Percentiles rank a stretch among this genome's conserved stretches.
Conservation (phyloP, 2,113 vertebrate genomes). For the Catharus minimus region DNA sequence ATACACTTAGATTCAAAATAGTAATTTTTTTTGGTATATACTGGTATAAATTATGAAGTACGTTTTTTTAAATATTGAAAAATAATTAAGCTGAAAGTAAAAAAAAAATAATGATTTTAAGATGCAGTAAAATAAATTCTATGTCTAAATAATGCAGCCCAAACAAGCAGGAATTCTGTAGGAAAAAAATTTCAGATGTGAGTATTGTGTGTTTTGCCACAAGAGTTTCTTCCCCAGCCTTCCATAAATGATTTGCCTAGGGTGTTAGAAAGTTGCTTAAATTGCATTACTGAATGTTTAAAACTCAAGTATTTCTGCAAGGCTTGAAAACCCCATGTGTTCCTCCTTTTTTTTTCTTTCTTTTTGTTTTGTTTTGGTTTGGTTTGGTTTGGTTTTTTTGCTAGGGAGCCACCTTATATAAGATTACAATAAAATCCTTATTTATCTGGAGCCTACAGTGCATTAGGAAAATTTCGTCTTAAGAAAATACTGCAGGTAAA, state of each 20-base stretch:
- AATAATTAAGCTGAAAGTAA: background rate
- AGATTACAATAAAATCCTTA: background rate
- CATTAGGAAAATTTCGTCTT: background rate
- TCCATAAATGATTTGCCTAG: constrained; percentile 1
- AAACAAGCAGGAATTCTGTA: background rate
- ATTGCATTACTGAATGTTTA: background rate
- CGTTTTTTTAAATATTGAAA: background rate
- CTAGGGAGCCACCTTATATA: background rate
- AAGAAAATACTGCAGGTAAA: background rate
- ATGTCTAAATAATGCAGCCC: background rate
- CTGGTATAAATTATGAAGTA: background rate
- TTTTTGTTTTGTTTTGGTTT: background rate
- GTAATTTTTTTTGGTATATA: background rate
- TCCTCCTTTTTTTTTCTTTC: background rate
- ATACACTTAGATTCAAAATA: background rate
- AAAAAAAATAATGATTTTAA: background rate
- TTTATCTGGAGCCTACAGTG: background rate
- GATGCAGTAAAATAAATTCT: background rate
- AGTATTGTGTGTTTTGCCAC: background rate
- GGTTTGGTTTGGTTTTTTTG: background rate
- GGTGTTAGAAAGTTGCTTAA: background rate
- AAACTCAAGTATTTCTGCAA: background rate
- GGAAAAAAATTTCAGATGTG: background rate
- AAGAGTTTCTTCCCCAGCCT: background rate
- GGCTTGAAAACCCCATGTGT: background rate